Evolutionary conservation across 2,888 invertebrate genomes (phyloP).

Genomic region (Blomia tropicalis): DNA sequence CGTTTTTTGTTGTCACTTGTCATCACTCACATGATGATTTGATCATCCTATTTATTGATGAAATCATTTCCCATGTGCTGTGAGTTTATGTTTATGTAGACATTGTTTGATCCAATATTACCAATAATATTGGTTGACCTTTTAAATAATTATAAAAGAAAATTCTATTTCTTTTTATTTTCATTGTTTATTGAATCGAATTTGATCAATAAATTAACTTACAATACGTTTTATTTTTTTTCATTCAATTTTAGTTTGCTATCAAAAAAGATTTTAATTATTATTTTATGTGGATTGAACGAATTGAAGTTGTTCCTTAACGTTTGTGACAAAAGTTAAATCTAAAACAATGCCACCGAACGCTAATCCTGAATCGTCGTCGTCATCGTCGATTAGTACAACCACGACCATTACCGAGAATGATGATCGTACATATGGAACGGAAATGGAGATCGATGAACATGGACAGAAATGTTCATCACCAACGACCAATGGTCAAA

Average conservation of each 20-base stretch:
- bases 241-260: background rate
- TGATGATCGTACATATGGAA: background rate
- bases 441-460: background rate
- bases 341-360: slow-evolving; percentile 2
- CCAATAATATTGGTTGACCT: too few relatives aligned
- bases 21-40: too few relatives aligned
- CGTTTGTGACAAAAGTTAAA: too few relatives aligned
- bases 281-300: background rate
- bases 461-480: background rate
- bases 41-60: too few relatives aligned
- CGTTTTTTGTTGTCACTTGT: too few relatives aligned
- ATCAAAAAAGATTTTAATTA: background rate
- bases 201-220: background rate
- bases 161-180: too few relatives aligned
- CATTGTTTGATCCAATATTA: too few relatives aligned
- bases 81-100: too few relatives aligned
- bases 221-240: background rate
- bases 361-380: slow-evolving; percentile 6
- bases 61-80: too few relatives aligned
- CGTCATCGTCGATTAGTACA: too few relatives aligned
- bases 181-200: too few relatives aligned
- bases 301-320: background rate
- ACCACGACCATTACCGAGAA: background rate
- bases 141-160: too few relatives aligned
- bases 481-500: background rate